Conservation (phyloP, 2,797 vertebrate genomes). For the Chanos chanos region DNA sequence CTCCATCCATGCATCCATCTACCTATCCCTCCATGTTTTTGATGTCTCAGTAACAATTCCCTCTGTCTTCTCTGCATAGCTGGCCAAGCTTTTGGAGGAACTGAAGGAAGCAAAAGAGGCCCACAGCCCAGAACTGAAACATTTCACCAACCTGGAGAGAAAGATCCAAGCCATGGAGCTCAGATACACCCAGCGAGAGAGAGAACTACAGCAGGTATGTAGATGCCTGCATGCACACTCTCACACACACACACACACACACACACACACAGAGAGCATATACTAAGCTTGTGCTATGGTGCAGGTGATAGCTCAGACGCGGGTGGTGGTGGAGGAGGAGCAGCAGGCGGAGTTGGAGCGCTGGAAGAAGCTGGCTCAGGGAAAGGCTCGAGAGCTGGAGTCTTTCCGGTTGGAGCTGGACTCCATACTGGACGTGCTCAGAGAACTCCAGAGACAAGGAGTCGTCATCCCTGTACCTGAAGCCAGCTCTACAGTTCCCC, state of each 20-base stretch:
- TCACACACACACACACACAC: neutral
- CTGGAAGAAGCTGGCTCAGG: conserved; percentile 80
- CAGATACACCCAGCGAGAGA: conserved; percentile 79
- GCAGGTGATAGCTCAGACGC: conserved; percentile 75
- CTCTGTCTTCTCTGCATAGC: conserved; percentile 58
- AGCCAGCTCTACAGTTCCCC: conserved; percentile 28
- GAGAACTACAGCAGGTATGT: conserved; percentile 86
- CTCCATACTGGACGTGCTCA: conserved; percentile 86
- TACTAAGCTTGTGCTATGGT: neutral
- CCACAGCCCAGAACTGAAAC: conserved; percentile 84
- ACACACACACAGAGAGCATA: neutral
- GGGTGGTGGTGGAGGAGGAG: conserved; percentile 56
- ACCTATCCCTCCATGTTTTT: too few relatives aligned
- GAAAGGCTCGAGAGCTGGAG: conserved; percentile 82
- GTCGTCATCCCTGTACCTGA: conserved; percentile 71
- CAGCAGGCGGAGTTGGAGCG: conserved; percentile 72
- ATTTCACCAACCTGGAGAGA: conserved; percentile 78
- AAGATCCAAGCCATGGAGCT: conserved; percentile 86
- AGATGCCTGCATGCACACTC: neutral
- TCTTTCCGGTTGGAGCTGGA: conserved; percentile 86
- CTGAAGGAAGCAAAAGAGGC: conserved; percentile 82
- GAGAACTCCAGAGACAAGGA: conserved; percentile 84
- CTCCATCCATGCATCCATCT: too few relatives aligned
- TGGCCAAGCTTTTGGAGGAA: conserved; percentile 82
- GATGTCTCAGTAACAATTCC: too few relatives aligned